Conservation (phyloP, 2,113 vertebrate species). For the Zapus hudsonius region DNA sequence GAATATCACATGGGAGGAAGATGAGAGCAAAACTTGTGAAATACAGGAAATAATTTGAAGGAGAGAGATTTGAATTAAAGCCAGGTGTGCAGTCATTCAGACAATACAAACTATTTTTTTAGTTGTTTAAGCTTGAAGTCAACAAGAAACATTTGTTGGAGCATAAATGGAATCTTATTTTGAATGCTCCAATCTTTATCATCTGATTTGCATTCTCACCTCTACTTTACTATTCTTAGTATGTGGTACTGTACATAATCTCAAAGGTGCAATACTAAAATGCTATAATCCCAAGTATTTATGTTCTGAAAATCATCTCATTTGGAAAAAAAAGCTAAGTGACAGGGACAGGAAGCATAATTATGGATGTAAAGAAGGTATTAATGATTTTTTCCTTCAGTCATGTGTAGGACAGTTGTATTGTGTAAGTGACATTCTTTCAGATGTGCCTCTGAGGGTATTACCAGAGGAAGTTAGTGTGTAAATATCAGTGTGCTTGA, state of each 20-base stretch:
- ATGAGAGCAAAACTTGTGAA: neutral
- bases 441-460: neutral
- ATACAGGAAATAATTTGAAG: neutral
- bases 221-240: neutral
- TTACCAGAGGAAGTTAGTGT: neutral
- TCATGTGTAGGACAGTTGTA: no score
- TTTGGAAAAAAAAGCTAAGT: neutral
- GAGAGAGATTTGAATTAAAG: neutral
- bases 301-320: neutral
- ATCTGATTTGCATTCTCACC: neutral
- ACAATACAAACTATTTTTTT: neutral
- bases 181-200: neutral
- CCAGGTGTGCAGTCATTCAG: neutral
- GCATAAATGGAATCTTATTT: neutral
- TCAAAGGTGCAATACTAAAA: neutral
- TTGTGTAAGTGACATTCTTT: neutral
- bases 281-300: neutral
- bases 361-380: neutral
- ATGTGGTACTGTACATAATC: neutral
- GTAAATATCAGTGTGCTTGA: rapidly evolving
- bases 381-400: neutral
- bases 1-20: neutral
- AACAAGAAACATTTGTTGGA: neutral
- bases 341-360: no score
- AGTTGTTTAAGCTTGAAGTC: neutral